Percentiles rank a stretch among this genome's conserved stretches.
Evolutionary conservation across 92 coral and sea anemone species (phyloP).

Genomic region (Parazoanthus swiftii): DNA sequence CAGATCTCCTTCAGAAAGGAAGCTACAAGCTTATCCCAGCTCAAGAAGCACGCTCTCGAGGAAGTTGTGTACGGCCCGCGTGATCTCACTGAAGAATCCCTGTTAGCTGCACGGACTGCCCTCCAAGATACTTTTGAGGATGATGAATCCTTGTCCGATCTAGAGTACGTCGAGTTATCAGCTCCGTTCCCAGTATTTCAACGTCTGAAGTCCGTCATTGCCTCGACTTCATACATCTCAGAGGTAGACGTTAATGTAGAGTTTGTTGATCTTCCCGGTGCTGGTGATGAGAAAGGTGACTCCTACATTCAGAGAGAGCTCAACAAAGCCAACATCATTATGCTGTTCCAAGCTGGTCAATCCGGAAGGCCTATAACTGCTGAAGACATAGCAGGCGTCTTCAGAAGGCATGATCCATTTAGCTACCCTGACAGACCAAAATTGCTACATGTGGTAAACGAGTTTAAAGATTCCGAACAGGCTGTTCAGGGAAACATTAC

Average conservation of each 20-base stretch:
- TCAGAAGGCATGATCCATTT: slow-evolving; percentile 47
- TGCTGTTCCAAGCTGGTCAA: slow-evolving; percentile 45
- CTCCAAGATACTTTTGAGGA: slow-evolving; percentile 37
- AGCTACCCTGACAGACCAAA: slow-evolving; percentile 54
- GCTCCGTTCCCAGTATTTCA: slow-evolving; percentile 59
- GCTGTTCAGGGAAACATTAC: neutral
- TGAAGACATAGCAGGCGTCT: slow-evolving; percentile 52
- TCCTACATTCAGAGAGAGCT: slow-evolving; percentile 40
- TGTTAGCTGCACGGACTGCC: neutral
- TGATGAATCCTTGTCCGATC: neutral
- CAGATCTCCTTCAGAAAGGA: slow-evolving; percentile 21
- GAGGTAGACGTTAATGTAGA: slow-evolving; percentile 54
- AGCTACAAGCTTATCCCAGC: neutral
- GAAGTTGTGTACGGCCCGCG: neutral
- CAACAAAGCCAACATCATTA: slow-evolving; percentile 47
- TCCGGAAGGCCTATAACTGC: slow-evolving; percentile 63
- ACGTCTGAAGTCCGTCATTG: slow-evolving; percentile 14
- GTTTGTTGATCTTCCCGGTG: slow-evolving; percentile 59
- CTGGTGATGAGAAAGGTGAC: slow-evolving; percentile 49
- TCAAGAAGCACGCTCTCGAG: slow-evolving; percentile 8
- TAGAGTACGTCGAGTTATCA: slow-evolving; percentile 42
- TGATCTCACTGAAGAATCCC: neutral
- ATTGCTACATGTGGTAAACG: slow-evolving; percentile 48
- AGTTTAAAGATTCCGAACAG: neutral
- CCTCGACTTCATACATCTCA: slow-evolving; percentile 23